Evolutionary conservation across 2,888 invertebrate species (phyloP).

Genomic region (Dicyrtomina minuta): DNA sequence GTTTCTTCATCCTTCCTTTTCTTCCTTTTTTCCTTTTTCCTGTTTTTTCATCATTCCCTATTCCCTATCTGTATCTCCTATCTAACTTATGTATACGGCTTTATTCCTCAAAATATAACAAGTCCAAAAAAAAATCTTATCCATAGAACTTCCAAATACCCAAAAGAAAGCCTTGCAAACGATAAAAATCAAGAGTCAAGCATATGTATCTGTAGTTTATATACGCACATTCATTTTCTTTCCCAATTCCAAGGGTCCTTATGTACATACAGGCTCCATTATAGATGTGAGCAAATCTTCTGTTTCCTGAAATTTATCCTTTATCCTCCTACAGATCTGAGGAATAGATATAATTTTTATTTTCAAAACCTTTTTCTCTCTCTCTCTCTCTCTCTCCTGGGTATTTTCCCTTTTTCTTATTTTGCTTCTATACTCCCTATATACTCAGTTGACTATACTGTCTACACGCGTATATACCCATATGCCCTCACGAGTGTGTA

Average conservation of each 20-base stretch:
- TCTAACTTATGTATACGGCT: background rate
- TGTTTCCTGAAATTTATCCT: background rate
- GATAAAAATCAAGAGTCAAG: conserved; percentile 7
- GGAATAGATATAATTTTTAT: background rate
- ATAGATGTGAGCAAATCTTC: background rate
- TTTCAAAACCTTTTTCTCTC: background rate
- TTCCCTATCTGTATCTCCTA: background rate
- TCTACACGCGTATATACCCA: too few species aligned
- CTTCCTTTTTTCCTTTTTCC: background rate
- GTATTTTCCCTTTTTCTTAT: background rate
- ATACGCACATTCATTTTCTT: background rate
- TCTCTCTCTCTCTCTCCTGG: conserved; percentile 1
- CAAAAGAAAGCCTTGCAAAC: conserved; percentile 9
- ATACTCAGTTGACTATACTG: too few species aligned
- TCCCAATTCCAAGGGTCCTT: background rate
- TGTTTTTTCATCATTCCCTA: background rate
- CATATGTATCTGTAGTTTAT: background rate
- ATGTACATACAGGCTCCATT: too few species aligned
- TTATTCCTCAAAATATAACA: background rate
- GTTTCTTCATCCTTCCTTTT: background rate
- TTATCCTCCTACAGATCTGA: background rate
- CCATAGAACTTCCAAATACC: too few species aligned
- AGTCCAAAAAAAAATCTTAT: background rate
- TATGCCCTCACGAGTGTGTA: conserved; percentile 2
- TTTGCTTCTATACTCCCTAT: background rate